Evolutionary conservation across 2,888 invertebrate genomes (phyloP).

Genomic region (Ischnura elegans): DNA sequence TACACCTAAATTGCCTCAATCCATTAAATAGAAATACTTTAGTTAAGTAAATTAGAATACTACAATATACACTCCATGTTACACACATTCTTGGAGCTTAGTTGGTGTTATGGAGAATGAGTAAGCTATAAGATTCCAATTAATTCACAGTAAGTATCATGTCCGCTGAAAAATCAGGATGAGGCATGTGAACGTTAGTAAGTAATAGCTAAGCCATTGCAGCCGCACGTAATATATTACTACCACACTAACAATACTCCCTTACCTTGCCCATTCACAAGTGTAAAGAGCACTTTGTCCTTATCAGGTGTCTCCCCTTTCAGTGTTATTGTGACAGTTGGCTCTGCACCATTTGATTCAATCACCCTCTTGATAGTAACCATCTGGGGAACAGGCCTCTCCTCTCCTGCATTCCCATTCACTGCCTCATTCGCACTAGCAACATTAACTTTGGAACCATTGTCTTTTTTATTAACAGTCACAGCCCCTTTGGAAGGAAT

Average conservation of each 20-base stretch:
- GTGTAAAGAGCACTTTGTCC: constrained; percentile 86
- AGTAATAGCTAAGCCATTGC: too few species aligned
- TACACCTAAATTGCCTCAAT: too few species aligned
- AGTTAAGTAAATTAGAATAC: too few species aligned
- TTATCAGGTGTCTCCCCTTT: constrained; percentile 87
- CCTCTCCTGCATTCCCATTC: constrained; percentile 25
- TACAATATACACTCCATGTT: too few species aligned
- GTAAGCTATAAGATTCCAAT: too few species aligned
- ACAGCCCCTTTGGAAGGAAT: constrained; percentile 47
- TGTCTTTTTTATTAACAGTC: not conserved
- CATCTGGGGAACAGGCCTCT: constrained; percentile 76
- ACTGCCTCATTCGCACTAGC: not conserved
- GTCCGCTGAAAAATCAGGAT: too few species aligned
- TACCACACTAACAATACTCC: constrained; percentile 69
- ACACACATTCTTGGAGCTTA: too few species aligned
- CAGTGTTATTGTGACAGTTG: constrained; percentile 88
- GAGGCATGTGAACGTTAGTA: too few species aligned
- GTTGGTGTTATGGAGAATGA: too few species aligned
- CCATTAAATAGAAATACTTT: too few species aligned
- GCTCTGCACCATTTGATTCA: constrained; percentile 83
- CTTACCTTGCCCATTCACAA: constrained; percentile 79
- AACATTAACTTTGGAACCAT: constrained; percentile 1
- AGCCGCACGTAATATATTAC: too few species aligned
- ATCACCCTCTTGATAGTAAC: constrained; percentile 87
- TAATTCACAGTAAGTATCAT: too few species aligned